Evolutionary conservation across 2,113 vertebrate genomes (phyloP).

Genomic region (Calyptomena viridis): DNA sequence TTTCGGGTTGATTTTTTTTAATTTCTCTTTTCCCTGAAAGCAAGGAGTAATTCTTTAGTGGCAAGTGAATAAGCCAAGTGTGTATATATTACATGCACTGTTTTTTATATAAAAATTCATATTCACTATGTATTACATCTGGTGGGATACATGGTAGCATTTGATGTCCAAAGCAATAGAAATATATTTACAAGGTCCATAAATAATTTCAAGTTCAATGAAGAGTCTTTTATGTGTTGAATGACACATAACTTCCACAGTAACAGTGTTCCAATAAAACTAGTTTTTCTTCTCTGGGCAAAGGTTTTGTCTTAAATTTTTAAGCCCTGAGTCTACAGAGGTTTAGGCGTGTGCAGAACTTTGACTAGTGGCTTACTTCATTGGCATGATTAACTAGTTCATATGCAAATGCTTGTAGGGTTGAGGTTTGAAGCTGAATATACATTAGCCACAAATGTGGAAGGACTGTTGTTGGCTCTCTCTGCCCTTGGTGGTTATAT

Average conservation of each 20-base stretch:
- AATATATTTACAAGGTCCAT: neutral
- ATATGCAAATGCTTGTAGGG: neutral
- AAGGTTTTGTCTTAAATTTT: neutral
- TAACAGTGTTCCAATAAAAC: neutral
- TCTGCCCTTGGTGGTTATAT: neutral
- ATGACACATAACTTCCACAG: neutral
- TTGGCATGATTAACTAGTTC: neutral
- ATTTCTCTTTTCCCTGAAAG: neutral
- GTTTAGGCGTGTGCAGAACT: neutral
- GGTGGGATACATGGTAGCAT: neutral
- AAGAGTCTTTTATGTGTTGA: neutral
- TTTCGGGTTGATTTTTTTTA: neutral
- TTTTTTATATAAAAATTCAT: neutral
- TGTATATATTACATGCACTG: neutral
- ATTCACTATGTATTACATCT: neutral
- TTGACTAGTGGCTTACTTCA: neutral
- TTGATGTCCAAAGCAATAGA: neutral
- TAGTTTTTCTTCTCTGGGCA: slow-evolving; percentile 7
- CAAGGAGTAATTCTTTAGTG: neutral
- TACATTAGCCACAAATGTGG: neutral
- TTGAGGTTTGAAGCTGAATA: slow-evolving; percentile 4
- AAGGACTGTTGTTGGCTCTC: neutral
- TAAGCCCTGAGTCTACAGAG: slow-evolving; percentile 31
- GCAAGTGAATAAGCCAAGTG: neutral
- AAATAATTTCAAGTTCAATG: neutral